Conservation (phyloP, 2,888 invertebrate species). For the Apamea anceps region DNA sequence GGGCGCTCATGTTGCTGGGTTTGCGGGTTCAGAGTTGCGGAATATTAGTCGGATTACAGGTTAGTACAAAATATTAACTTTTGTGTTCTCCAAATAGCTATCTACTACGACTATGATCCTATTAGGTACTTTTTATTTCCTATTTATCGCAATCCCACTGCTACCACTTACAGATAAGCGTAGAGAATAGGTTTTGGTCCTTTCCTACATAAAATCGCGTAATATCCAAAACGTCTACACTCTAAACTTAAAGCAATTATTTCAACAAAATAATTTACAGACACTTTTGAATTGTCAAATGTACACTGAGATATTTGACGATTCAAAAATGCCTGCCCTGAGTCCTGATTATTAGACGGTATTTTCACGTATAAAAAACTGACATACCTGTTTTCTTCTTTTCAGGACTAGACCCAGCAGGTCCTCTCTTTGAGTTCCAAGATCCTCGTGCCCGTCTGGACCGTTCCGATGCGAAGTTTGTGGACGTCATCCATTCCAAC, state of each 20-base stretch:
- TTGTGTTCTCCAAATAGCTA: not conserved
- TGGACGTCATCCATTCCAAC: slow-evolving; percentile 98
- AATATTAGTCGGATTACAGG: slow-evolving; percentile 96
- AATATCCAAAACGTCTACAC: not conserved
- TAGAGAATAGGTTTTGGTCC: not conserved
- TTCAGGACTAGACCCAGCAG: slow-evolving; percentile 96
- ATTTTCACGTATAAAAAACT: not conserved
- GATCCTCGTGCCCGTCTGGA: slow-evolving; percentile 96
- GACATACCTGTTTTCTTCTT: slow-evolving; percentile 25
- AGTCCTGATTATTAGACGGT: not conserved
- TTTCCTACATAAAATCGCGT: not conserved
- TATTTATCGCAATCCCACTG: too few species aligned
- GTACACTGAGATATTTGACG: too few species aligned
- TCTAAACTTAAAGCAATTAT: too few species aligned
- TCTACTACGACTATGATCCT: too few species aligned
- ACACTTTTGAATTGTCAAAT: too few species aligned
- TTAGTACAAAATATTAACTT: slow-evolving; percentile 68
- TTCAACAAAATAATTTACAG: too few species aligned
- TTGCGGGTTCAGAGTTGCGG: slow-evolving; percentile 95
- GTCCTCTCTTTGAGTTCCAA: slow-evolving; percentile 97
- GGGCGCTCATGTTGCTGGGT: slow-evolving; percentile 97
- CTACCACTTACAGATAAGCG: not conserved
- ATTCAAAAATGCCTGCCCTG: too few species aligned
- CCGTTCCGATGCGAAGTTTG: slow-evolving; percentile 95
- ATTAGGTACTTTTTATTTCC: too few species aligned